Percentiles rank a stretch among this genome's conserved stretches.
Conservation (phyloP, 2,113 vertebrate genomes). For the Calcarius ornatus region DNA sequence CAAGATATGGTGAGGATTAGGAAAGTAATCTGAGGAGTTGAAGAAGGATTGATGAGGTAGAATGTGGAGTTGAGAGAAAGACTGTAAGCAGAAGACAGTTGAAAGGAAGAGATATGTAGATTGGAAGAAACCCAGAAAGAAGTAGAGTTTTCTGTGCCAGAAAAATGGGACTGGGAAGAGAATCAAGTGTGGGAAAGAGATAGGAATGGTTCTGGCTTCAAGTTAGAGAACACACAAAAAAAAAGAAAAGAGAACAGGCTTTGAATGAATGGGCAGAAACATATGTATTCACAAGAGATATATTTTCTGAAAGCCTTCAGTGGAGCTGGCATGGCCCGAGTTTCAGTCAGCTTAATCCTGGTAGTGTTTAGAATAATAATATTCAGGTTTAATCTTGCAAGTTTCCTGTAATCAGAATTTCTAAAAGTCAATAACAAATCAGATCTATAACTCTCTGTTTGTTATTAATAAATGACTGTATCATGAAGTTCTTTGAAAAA, state of each 20-base stretch:
- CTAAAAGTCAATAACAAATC: background rate
- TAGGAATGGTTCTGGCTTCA: background rate
- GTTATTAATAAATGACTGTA: constrained; percentile 13
- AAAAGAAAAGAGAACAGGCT: background rate
- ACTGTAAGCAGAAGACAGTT: background rate
- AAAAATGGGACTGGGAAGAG: background rate
- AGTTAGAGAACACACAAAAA: background rate
- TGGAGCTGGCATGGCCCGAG: background rate
- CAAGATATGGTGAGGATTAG: background rate
- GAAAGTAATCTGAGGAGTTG: background rate
- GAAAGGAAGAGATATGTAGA: background rate
- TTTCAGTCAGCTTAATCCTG: background rate
- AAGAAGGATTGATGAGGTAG: background rate
- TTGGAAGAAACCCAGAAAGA: background rate
- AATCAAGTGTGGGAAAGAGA: background rate
- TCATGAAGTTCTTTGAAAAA: background rate
- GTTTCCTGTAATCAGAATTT: background rate
- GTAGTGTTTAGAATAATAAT: background rate
- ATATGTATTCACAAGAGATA: background rate
- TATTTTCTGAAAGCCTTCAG: background rate
- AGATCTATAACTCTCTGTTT: constrained; percentile 12
- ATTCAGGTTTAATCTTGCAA: background rate
- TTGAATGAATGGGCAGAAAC: background rate
- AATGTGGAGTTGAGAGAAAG: background rate
- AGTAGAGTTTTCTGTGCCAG: background rate